These are phyloP conservation scores for Bettongia penicillata DNA, from an alignment of 2,113 vertebrate species.

Conservation along the genomic window DNA sequence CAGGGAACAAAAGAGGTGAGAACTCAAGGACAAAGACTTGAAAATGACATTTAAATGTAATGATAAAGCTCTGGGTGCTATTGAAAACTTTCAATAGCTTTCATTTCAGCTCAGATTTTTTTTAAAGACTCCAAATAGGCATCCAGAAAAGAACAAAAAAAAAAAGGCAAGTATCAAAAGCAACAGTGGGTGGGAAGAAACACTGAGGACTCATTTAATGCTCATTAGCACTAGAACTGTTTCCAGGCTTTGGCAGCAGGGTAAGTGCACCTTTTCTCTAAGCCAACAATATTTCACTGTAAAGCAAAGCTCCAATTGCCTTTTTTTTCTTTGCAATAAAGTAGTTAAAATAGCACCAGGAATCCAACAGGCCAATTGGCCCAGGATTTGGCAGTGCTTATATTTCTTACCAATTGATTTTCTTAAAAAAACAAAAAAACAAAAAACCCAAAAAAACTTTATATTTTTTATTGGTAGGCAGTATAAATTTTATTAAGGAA, in stretches of 20 bases:
- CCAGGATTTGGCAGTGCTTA: not conserved
- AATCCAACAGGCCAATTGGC: not conserved
- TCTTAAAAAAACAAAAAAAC: no score
- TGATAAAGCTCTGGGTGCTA: not conserved
- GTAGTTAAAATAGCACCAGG: not conserved
- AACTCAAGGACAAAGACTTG: slow-evolving; percentile 4
- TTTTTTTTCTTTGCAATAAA: not conserved
- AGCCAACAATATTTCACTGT: not conserved
- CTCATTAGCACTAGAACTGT: not conserved
- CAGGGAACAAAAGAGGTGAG: slow-evolving; percentile 33
- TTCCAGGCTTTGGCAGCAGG: not conserved
- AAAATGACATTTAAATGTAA: not conserved
- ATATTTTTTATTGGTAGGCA: not conserved
- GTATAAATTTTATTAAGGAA: not conserved
- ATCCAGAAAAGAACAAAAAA: not conserved
- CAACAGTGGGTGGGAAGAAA: slow-evolving; percentile 39
- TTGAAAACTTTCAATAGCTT: slow-evolving; percentile 38
- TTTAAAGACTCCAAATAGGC: not conserved
- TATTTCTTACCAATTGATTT: not conserved
- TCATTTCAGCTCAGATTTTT: slow-evolving; percentile 18
- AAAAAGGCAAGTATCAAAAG: not conserved
- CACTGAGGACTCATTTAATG: not conserved
- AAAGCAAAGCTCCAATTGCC: not conserved
- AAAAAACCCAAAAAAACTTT: not conserved
- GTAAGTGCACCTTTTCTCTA: not conserved